Conservation (phyloP, 2,888 invertebrate genomes). For the Papilio gigon region DNA sequence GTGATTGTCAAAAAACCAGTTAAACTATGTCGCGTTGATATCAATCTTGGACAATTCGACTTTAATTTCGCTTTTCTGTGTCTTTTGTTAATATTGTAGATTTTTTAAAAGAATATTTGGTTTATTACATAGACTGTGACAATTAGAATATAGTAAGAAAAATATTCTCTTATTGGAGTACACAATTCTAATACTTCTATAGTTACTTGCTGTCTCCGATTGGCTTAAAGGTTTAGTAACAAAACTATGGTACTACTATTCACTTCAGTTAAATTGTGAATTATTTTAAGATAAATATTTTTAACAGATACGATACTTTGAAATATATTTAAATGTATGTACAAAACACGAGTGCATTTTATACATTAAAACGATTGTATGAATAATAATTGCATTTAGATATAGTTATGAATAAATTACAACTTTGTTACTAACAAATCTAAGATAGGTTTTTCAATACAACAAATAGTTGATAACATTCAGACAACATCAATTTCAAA, state of each 20-base stretch:
- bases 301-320: too few relatives aligned
- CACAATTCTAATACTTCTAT: too few relatives aligned
- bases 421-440: not conserved
- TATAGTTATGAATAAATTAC: not conserved
- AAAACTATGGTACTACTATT: too few relatives aligned
- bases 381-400: not conserved
- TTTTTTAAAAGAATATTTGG: not conserved
- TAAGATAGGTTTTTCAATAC: constrained; percentile 9
- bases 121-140: not conserved
- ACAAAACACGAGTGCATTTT: too few relatives aligned
- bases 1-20: constrained; percentile 58
- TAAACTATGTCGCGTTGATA: constrained; percentile 64
- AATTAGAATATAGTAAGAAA: not conserved
- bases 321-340: too few relatives aligned
- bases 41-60: constrained; percentile 61
- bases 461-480: constrained; percentile 42
- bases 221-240: too few relatives aligned
- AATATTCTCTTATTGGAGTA: not conserved
- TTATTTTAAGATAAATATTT: too few relatives aligned
- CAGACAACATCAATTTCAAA: constrained; percentile 49
- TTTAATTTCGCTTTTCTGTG: constrained; percentile 59
- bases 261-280: too few relatives aligned
- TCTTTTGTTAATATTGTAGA: not conserved
- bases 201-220: too few relatives aligned
- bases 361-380: not conserved